Conservation (phyloP, 2,113 vertebrate species). For the Actenoides lindsayi region DNA sequence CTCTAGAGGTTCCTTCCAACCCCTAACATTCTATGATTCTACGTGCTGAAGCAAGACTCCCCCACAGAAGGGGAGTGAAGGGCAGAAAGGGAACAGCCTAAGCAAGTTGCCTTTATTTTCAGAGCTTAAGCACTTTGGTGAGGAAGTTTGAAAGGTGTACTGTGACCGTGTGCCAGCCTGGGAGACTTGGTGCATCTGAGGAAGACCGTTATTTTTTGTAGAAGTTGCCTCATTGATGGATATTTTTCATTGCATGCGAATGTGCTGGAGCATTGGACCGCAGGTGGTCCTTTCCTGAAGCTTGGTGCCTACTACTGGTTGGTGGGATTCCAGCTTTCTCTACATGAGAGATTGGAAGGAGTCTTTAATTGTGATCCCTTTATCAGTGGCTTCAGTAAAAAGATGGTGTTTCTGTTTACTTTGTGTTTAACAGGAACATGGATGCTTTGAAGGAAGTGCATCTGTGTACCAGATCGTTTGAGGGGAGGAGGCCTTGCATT, state of each 20-base stretch:
- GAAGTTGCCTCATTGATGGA: not conserved
- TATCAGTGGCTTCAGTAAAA: not conserved
- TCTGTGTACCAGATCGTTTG: not conserved
- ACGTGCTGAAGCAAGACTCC: not conserved
- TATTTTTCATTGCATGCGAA: not conserved
- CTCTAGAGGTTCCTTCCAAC: no score
- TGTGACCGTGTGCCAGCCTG: not conserved
- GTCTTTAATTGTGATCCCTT: not conserved
- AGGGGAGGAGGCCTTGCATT: not conserved
- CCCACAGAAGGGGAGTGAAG: not conserved
- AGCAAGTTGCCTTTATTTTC: not conserved
- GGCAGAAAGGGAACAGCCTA: not conserved
- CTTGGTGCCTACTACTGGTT: not conserved
- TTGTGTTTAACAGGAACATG: not conserved
- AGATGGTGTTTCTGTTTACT: not conserved
- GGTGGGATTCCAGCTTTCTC: not conserved
- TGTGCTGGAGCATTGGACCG: not conserved
- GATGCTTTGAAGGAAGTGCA: conserved; percentile 7
- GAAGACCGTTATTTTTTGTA: not conserved
- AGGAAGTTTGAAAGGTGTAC: not conserved
- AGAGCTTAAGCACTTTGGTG: not conserved
- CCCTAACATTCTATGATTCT: not conserved
- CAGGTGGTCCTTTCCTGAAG: not conserved
- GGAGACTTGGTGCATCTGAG: not conserved
- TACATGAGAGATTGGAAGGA: rapidly evolving